These are phyloP conservation scores for Luperina testacea DNA, from an alignment of 2,888 invertebrate species.

Conservation along the genomic window DNA sequence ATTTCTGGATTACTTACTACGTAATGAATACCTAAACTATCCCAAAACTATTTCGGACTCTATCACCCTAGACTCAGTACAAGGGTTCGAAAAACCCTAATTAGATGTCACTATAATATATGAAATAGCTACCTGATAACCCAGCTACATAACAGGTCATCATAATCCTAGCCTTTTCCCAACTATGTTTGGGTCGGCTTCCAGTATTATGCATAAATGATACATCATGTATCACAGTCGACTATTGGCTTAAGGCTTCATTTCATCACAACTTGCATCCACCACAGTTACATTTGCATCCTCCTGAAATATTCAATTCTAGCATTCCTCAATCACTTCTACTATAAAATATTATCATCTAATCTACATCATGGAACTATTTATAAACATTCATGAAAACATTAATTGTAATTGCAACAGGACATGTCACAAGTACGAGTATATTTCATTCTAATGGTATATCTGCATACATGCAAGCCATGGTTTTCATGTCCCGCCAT, in stretches of 20 bases:
- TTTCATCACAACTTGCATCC: conserved; percentile 5
- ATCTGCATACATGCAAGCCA: conserved; percentile 63
- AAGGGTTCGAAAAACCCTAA: background rate
- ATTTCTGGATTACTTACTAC: background rate
- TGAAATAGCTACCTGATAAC: background rate
- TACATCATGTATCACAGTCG: background rate
- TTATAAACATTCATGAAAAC: conserved; percentile 47
- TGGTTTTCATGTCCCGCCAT: conserved; percentile 39
- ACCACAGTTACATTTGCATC: background rate
- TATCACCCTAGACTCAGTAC: background rate
- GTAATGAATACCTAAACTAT: background rate
- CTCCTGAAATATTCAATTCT: background rate
- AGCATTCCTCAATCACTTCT: conserved; percentile 16
- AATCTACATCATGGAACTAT: conserved; percentile 34
- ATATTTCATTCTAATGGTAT: conserved; percentile 58
- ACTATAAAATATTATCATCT: conserved; percentile 15
- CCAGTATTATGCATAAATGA: background rate
- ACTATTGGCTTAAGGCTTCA: background rate
- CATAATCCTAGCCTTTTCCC: background rate
- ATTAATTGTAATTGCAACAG: conserved; percentile 45
- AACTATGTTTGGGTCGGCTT: background rate
- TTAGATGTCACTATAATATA: background rate
- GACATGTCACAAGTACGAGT: conserved; percentile 31
- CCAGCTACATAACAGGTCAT: background rate
- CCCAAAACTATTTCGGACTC: background rate